A percentile compares a stretch with the other conserved stretches of the same genome.
Evolutionary conservation across 2,113 vertebrate species (phyloP).

Genomic region (Sylvia atricapilla): DNA sequence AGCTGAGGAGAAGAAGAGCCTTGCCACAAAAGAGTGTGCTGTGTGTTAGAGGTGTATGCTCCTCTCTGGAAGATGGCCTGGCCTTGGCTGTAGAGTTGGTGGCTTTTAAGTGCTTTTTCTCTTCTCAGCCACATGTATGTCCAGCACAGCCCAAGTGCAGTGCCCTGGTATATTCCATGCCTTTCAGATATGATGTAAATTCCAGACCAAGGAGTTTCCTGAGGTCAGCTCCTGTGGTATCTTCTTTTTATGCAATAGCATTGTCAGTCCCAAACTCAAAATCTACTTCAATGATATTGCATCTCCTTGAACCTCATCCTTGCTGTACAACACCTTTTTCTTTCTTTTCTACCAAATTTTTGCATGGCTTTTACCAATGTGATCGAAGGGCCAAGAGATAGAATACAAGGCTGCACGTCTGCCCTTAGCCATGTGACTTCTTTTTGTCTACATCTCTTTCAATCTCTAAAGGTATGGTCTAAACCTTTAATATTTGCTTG

Average conservation of each 20-base stretch:
- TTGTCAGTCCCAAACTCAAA: not conserved
- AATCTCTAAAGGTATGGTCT: not conserved
- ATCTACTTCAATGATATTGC: not conserved
- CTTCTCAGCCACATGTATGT: not conserved
- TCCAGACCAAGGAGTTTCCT: not conserved
- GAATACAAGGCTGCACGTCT: not conserved
- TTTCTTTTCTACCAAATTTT: not conserved
- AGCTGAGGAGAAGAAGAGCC: not conserved
- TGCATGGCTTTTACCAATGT: not conserved
- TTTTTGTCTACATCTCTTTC: not conserved
- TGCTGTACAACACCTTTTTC: not conserved
- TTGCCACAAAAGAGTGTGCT: not conserved
- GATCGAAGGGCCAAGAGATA: not conserved
- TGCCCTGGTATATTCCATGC: not conserved
- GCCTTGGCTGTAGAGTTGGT: not conserved
- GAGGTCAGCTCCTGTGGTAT: not conserved
- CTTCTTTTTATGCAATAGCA: not conserved
- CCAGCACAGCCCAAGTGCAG: not conserved
- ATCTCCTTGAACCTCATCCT: not conserved
- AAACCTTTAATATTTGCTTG: not conserved
- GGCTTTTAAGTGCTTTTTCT: not conserved
- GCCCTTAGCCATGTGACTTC: not conserved
- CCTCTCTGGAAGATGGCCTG: not conserved
- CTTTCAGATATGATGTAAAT: not conserved
- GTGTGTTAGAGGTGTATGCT: not conserved